These are phyloP conservation scores for Axis porcinus DNA, from an alignment of 2,113 vertebrate genomes.

Conservation along the genomic window DNA sequence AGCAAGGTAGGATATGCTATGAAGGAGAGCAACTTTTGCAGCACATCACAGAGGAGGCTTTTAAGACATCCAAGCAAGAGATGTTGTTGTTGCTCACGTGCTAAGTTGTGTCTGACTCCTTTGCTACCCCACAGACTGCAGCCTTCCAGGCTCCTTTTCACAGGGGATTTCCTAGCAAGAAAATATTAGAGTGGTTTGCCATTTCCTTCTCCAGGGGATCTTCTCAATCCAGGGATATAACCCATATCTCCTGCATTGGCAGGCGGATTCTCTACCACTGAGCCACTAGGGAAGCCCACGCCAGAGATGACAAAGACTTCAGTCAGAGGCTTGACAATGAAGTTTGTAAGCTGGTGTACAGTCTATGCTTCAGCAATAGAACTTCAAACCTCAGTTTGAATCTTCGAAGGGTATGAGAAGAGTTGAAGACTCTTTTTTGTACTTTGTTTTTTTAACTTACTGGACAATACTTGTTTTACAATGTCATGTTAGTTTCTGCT, in stretches of 20 bases:
- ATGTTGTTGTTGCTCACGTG: not conserved
- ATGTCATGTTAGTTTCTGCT: not conserved
- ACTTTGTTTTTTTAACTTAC: not conserved
- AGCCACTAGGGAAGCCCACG: not conserved
- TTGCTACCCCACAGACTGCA: not conserved
- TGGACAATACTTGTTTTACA: not conserved
- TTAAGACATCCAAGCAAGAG: not conserved
- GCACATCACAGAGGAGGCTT: not conserved
- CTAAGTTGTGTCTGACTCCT: not conserved
- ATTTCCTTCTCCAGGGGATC: not conserved
- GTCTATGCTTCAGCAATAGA: not conserved
- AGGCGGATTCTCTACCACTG: not conserved
- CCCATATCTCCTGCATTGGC: not conserved
- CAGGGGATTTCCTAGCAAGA: not conserved
- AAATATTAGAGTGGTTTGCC: not conserved
- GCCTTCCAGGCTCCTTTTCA: not conserved
- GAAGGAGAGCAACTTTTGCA: not conserved
- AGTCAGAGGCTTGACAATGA: not conserved
- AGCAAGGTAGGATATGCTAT: not conserved
- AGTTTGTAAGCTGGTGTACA: not conserved
- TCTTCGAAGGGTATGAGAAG: not conserved
- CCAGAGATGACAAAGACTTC: not conserved
- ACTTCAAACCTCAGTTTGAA: not conserved
- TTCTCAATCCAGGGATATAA: not conserved
- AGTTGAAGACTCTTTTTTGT: not conserved